phyloP scores from a whole-genome alignment of 2,888 invertebrate species.

The Pachydiplax longipennis region DNA sequence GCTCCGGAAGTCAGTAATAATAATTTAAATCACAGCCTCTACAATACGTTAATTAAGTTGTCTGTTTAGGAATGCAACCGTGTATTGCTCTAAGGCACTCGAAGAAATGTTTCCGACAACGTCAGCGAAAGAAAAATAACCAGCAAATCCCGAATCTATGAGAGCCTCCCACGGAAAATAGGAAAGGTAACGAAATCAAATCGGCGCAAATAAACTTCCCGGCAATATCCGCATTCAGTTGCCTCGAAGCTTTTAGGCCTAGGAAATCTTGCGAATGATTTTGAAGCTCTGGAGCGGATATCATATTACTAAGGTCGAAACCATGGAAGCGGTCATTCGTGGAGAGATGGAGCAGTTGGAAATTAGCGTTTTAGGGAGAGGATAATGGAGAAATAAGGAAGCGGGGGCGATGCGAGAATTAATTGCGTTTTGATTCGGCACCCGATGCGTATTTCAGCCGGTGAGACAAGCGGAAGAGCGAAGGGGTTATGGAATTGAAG shows the following conservation, averaged over 20 bases:
- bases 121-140: no score
- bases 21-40: no score
- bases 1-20: no score
- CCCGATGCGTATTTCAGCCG: neutral
- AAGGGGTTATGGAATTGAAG: neutral
- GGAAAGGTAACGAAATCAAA: neutral
- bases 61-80: no score
- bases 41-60: no score
- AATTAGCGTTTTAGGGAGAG: neutral
- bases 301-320: neutral
- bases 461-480: neutral
- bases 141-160: no score
- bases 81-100: no score
- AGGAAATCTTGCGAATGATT: neutral
- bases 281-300: neutral
- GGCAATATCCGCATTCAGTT: constrained; percentile 16
- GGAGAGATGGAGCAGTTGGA: neutral
- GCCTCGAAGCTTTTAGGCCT: neutral
- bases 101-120: no score
- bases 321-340: neutral
- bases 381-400: neutral
- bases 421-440: constrained; percentile 10
- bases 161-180: neutral
- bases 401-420: neutral
- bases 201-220: neutral